These are phyloP conservation scores for Harpalus rubripes DNA, from an alignment of 2,888 invertebrate genomes.

Conservation along the genomic window DNA sequence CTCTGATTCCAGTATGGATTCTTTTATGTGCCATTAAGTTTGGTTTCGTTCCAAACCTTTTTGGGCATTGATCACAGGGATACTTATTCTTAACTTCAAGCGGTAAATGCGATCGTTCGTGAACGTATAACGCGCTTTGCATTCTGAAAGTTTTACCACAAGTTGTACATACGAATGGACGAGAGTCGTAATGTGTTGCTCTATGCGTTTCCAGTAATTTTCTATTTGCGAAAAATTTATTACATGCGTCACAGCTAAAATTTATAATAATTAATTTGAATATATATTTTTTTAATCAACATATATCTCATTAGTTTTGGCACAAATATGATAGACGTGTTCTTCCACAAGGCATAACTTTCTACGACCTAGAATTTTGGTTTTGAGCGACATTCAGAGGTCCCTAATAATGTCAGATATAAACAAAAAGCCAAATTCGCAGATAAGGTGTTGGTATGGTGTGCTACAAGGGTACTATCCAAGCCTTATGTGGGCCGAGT, in stretches of 20 bases:
- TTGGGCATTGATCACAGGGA: constrained; percentile 81
- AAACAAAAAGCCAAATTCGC: no score
- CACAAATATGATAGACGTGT: no score
- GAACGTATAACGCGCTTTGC: constrained; percentile 80
- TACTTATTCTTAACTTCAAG: constrained; percentile 80
- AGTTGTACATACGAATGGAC: constrained; percentile 78
- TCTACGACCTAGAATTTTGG: no score
- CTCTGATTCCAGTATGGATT: constrained; percentile 78
- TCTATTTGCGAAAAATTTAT: constrained; percentile 80
- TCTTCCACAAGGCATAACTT: no score
- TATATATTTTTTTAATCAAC: constrained; percentile 19
- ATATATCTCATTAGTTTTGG: no score
- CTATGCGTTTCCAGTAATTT: constrained; percentile 78
- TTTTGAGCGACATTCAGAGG: no score
- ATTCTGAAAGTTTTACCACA: constrained; percentile 81
- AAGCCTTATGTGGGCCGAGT: no score
- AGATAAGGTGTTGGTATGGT: no score
- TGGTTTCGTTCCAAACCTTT: constrained; percentile 81
- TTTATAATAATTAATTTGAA: constrained; percentile 29
- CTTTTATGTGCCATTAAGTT: constrained; percentile 81
- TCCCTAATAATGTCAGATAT: no score
- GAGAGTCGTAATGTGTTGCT: constrained; percentile 78
- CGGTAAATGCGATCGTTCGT: constrained; percentile 80
- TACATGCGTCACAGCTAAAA: constrained; percentile 79
- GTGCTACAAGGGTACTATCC: no score